A percentile compares a stretch with the other conserved stretches of the same genome.
phyloP scores from a whole-genome alignment of 2,113 vertebrate genomes.

The Melanerpes formicivorus region DNA sequence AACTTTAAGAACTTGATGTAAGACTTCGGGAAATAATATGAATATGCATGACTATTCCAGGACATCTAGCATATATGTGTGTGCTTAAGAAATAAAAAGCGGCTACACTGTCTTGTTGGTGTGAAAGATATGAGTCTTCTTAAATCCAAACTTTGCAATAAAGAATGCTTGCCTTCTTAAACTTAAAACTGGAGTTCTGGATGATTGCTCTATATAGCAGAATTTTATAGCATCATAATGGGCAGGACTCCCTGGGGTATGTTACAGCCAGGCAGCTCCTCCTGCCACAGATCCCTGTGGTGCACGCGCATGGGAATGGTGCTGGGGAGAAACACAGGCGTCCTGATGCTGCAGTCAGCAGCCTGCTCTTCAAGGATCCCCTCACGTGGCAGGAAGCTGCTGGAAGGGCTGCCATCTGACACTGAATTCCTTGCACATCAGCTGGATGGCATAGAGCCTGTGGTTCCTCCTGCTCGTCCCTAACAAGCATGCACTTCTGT shows the following conservation, averaged over 20 bases:
- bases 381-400: neutral
- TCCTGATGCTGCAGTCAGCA: rapidly evolving
- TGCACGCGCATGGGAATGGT: rapidly evolving
- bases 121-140: too few relatives aligned
- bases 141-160: too few relatives aligned
- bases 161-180: too few relatives aligned
- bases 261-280: neutral
- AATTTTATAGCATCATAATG: too few relatives aligned
- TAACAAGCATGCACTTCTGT: rapidly evolving
- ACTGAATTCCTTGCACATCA: rapidly evolving
- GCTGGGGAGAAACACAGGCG: rapidly evolving
- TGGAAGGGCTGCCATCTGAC: rapidly evolving
- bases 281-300: rapidly evolving
- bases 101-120: too few relatives aligned
- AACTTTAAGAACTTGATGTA: too few relatives aligned
- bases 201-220: too few relatives aligned
- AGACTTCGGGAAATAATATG: too few relatives aligned
- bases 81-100: too few relatives aligned
- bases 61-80: too few relatives aligned
- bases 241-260: neutral
- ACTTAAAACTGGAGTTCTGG: too few relatives aligned
- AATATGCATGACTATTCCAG: too few relatives aligned
- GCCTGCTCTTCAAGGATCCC: rapidly evolving
- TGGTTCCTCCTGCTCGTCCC: rapidly evolving
- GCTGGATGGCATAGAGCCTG: rapidly evolving